phyloP scores from a whole-genome alignment of 2,113 vertebrate genomes.

The Podocnemis expansa region DNA sequence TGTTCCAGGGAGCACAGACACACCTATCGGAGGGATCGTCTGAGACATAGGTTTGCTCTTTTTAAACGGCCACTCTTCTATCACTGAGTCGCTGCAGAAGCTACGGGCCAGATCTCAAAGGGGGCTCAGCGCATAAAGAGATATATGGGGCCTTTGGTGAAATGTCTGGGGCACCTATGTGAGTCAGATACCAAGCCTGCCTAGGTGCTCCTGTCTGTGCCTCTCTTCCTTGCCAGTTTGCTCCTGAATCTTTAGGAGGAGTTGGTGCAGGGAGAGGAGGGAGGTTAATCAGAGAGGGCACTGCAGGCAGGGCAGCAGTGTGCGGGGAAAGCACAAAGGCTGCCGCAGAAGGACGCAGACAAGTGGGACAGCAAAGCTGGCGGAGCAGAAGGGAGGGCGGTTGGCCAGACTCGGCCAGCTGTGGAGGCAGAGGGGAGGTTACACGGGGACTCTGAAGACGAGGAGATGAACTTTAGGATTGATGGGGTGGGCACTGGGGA shows the following conservation, averaged over 20 bases:
- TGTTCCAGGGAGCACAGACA: too few relatives aligned
- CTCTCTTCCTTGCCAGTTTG: too few relatives aligned
- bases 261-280: too few relatives aligned
- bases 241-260: too few relatives aligned
- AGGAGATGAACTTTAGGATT: too few relatives aligned
- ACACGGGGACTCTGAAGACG: too few relatives aligned
- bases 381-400: background rate
- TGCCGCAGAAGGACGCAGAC: fast-evolving
- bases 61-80: background rate
- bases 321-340: background rate
- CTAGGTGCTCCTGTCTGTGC: too few relatives aligned
- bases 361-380: background rate
- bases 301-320: background rate
- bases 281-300: too few relatives aligned
- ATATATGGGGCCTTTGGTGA: too few relatives aligned
- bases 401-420: background rate
- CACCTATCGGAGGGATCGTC: background rate
- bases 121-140: too few relatives aligned
- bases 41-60: background rate
- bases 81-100: background rate
- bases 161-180: too few relatives aligned
- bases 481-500: background rate
- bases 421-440: background rate
- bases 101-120: too few relatives aligned
- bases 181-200: background rate